Evolutionary conservation across 2,113 vertebrate genomes (phyloP), one percentile per base, ranked within the genome.

Genomic region (Nymphicus hollandicus): DNA sequence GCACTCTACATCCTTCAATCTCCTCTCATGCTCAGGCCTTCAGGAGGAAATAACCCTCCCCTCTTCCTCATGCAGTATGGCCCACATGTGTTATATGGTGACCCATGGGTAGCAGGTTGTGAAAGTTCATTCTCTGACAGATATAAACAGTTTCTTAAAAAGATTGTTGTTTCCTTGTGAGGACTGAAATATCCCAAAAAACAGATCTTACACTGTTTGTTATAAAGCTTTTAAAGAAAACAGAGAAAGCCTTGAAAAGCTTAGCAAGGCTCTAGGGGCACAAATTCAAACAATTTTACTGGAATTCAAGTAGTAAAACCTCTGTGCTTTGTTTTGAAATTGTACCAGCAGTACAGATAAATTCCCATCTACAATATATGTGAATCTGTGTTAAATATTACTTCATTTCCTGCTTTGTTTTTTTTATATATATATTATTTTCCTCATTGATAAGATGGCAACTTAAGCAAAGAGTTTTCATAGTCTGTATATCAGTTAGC

Each of bases 51-150:
- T 14, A 27, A 37, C 55, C 10, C 4, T 76, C 11, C 18, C 3
- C 8, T 27, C 10, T 72, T 85, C 63, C 44, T 61, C 0, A 0
- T 27, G 46, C 20, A 8, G 0, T 10, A 16, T 6, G 16, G 15
- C 15, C 25, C 17, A 17, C 24, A 81, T 39, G 5, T 53, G 28
- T 13, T 4, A 2, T 68, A 35, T 8, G 64, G 47, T 2, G 0
- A 58, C 27, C 15, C 5, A 1, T 12, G 41, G 14, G 15, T 10
- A 60, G 49, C 22, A 74, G 3, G 18, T 31, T 69, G 28, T 63
- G 27, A 9, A 56, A 69, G 27, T 14, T 90, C 15, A 22, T 86
- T 73, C 66, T 83, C 18, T 71, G 15, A 41, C 25, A 27, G 17
- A 39, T 41, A 58, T 19, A 83, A 77, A 39, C 13, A 47, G 17